Evolutionary conservation across 2,797 vertebrate species (phyloP).

Genomic region (Enteromius paludinosus): DNA sequence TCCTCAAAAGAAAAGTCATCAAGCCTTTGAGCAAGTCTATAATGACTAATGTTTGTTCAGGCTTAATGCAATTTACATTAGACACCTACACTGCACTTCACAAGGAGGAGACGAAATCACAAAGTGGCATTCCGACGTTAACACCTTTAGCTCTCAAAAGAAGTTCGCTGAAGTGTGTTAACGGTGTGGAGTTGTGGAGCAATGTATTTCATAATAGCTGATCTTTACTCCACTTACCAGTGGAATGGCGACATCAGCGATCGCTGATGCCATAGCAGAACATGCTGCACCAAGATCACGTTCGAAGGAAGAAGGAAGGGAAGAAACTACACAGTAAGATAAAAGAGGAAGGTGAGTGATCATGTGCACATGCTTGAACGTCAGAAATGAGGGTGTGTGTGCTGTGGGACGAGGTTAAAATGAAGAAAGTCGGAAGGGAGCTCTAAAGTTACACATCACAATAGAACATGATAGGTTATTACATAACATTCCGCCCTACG

Average conservation of each 20-base stretch:
- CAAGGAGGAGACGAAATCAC: neutral
- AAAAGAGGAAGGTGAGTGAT: constrained; percentile 47
- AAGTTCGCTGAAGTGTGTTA: neutral
- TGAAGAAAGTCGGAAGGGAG: neutral
- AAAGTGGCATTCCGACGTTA: neutral
- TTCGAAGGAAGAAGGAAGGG: constrained; percentile 6
- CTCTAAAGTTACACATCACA: constrained; percentile 28
- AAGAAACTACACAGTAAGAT: constrained; percentile 5
- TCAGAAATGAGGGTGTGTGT: constrained; percentile 13
- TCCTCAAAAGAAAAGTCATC: neutral
- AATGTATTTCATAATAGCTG: constrained; percentile 17
- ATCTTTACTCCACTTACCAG: constrained; percentile 21
- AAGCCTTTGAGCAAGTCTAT: neutral
- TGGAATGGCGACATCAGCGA: constrained; percentile 5
- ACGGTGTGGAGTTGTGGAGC: neutral
- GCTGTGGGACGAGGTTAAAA: neutral
- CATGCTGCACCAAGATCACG: constrained; percentile 4
- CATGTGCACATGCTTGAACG: constrained; percentile 10
- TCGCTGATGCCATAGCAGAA: constrained; percentile 37
- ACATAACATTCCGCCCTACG: neutral
- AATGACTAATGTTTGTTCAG: neutral
- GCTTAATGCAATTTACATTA: neutral
- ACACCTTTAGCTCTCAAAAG: neutral
- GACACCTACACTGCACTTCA: neutral
- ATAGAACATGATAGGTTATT: constrained; percentile 12